Evolutionary conservation across 64 coral and sea anemone species (phyloP), one percentile per base, ranked within the genome.

Genomic region (Hydrozoanthus tunicans): DNA sequence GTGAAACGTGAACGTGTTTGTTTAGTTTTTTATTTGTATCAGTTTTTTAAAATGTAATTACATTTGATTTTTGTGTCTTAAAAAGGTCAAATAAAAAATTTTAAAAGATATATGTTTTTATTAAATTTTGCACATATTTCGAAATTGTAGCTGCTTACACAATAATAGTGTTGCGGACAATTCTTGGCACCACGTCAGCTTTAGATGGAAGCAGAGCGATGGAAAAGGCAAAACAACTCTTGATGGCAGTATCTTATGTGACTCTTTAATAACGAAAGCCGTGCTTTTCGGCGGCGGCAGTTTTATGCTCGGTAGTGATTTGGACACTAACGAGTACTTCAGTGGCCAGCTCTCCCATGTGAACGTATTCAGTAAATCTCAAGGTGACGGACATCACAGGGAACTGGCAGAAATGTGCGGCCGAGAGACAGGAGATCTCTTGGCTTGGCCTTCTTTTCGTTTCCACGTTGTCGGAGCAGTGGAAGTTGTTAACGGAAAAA

Each of bases 291-390:
- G 68, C 1, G 84, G 84, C 6, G 84, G 84, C 59, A 20, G 10
- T 26, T 88, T 88, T 73, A 51, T 13, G 43, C 54, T 88, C 32
- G 84, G 84, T 12, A 62, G 79, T 81, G 79, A 64, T 81, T 81
- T 61, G 13, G 25, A n/a, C 59, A 17, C 43, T 6, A 0, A 5
- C 0, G 51, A 17, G 59, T n/a, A n/a, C 0, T 88, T 73, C 14
- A 7, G 51, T 0, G 84, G 84, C 8, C 67, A 88, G 13, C n/a
- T 88, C 20, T 88, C 84, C 11, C 84, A 56, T 70, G 70, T 88
- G 23, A 88, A 88, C 53, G 84, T 88, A 13, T 88, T 88, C 23
- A 74, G 24, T 11, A 5, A 51, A 4, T 54, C 4, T 3, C 24
- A 51, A 9, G 84, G 69, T 4, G 24, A 1, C 5, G 69, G 6